These are phyloP conservation scores for Zaprionus tsacasi DNA, from an alignment of 1,140 invertebrate species.

Conservation along the genomic window DNA sequence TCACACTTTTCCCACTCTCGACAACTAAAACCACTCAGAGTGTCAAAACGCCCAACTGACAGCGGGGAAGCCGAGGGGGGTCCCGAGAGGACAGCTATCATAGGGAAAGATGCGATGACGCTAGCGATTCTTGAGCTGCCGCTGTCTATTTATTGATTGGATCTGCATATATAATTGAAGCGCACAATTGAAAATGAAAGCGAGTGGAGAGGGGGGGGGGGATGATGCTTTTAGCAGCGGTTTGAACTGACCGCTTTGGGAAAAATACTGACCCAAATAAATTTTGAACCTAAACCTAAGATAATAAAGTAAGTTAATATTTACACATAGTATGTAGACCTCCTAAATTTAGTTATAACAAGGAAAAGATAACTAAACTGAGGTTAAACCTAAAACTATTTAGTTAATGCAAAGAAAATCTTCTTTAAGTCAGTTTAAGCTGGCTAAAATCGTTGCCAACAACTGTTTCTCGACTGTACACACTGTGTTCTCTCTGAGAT, in stretches of 20 bases:
- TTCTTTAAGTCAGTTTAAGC: not conserved
- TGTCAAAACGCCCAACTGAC: constrained; percentile 59
- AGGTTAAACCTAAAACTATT: not conserved
- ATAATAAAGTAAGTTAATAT: not conserved
- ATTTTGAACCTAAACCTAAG: not conserved
- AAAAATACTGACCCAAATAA: constrained; percentile 14
- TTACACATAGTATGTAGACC: not conserved
- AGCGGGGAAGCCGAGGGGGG: constrained; percentile 1
- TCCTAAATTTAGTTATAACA: not conserved
- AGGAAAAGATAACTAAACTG: not conserved
- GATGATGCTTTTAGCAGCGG: not conserved
- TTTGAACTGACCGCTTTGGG: not conserved
- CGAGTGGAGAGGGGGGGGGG: not conserved
- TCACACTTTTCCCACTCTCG: constrained; percentile 28
- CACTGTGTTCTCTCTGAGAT: not conserved
- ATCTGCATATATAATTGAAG: constrained; percentile 66
- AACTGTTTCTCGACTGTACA: constrained; percentile 4
- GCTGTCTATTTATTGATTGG: constrained; percentile 56
- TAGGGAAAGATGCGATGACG: constrained; percentile 11
- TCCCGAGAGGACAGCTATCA: not conserved
- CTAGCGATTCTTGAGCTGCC: constrained; percentile 4
- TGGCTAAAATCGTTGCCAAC: not conserved
- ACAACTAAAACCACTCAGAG: constrained; percentile 70
- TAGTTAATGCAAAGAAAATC: not conserved
- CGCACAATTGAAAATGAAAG: constrained; percentile 51